These are phyloP conservation scores for Timandra comae DNA, from an alignment of 2,888 invertebrate species.

Conservation along the genomic window DNA sequence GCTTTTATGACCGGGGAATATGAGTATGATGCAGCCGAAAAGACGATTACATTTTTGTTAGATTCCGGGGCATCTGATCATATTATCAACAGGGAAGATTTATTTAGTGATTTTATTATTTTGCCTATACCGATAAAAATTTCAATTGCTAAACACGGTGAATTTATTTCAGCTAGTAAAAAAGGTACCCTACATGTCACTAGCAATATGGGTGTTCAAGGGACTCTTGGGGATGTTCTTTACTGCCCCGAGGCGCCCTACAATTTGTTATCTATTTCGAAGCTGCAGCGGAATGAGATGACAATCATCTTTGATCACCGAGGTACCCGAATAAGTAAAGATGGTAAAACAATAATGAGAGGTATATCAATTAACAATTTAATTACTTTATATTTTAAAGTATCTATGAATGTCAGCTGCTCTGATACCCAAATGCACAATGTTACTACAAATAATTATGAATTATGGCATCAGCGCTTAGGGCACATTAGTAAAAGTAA, in stretches of 20 bases:
- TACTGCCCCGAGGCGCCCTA: slow-evolving; percentile 32
- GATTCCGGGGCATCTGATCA: slow-evolving; percentile 8
- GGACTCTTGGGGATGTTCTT: slow-evolving; percentile 19
- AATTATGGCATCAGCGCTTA: slow-evolving; percentile 21
- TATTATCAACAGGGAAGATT: slow-evolving; percentile 19
- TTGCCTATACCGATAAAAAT: slow-evolving; percentile 25
- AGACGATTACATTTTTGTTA: not conserved
- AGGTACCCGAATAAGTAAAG: not conserved
- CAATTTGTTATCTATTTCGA: slow-evolving; percentile 19
- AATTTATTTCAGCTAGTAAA: slow-evolving; percentile 30
- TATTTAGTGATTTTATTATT: not conserved
- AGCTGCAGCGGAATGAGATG: not conserved
- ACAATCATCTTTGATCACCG: not conserved
- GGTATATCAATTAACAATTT: slow-evolving; percentile 1
- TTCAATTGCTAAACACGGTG: slow-evolving; percentile 28
- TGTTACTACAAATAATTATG: no score
- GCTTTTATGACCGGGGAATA: not conserved
- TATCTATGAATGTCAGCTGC: slow-evolving; percentile 3
- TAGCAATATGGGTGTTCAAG: slow-evolving; percentile 22
- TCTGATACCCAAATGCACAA: no score
- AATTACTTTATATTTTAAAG: not conserved
- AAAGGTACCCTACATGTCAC: slow-evolving; percentile 26
- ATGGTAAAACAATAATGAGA: slow-evolving; percentile 1
- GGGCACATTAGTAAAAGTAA: slow-evolving; percentile 27
- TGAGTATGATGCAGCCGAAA: not conserved